Percentiles rank a stretch among this genome's conserved stretches.
phyloP scores from a whole-genome alignment of 2,797 vertebrate genomes.

The Sebastiscus tertius region DNA sequence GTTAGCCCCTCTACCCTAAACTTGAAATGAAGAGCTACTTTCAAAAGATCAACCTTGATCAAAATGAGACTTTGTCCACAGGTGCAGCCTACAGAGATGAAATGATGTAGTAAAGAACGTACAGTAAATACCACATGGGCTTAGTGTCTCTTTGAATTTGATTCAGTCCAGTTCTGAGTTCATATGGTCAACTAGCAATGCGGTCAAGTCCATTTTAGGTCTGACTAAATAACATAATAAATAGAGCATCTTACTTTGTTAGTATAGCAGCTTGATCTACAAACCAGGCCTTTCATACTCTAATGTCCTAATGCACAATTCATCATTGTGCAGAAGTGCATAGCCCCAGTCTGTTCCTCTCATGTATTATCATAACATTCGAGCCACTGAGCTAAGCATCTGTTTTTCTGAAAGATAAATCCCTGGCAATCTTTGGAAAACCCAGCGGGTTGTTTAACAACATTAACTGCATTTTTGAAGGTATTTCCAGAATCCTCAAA shows the following conservation, averaged over 20 bases:
- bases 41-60: slow-evolving; percentile 44
- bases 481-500: neutral
- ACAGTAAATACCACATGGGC: slow-evolving; percentile 35
- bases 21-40: slow-evolving; percentile 59
- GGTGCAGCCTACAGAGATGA: neutral
- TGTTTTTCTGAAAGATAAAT: slow-evolving; percentile 4
- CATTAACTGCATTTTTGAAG: neutral
- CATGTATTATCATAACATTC: neutral
- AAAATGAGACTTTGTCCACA: neutral
- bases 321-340: neutral
- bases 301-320: neutral
- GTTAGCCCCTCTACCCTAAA: slow-evolving; percentile 32
- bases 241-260: neutral
- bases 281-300: neutral
- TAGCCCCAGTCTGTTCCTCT: neutral
- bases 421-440: neutral
- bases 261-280: neutral
- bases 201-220: neutral
- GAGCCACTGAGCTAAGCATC: neutral
- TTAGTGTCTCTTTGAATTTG: slow-evolving; percentile 41
- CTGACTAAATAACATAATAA: too few relatives aligned
- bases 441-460: neutral
- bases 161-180: neutral
- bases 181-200: neutral
- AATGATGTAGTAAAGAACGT: slow-evolving; percentile 2